Evolutionary conservation across 2,113 vertebrate species (phyloP).

Genomic region (Crotalus viridis): DNA sequence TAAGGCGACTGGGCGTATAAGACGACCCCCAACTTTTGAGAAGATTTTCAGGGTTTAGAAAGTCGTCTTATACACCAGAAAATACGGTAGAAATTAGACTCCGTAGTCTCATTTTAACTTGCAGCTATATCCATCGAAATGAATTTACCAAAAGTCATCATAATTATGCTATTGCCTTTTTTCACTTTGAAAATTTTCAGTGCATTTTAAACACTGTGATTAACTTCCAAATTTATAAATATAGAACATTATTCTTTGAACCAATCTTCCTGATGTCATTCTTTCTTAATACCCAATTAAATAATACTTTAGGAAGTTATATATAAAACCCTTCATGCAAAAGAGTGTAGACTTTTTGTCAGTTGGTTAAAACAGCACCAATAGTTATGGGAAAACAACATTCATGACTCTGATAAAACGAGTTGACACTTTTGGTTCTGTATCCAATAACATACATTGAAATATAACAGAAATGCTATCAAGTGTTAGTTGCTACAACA

Average conservation of each 20-base stretch:
- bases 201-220: conserved; percentile 11
- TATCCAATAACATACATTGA: background rate
- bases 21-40: too few relatives aligned
- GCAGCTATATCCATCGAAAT: background rate
- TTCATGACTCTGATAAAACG: background rate
- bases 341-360: background rate
- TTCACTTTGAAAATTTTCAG: background rate
- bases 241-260: background rate
- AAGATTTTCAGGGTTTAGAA: too few relatives aligned
- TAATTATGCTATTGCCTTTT: background rate
- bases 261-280: background rate
- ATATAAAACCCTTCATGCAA: background rate
- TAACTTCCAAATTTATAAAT: background rate
- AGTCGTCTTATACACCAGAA: too few relatives aligned
- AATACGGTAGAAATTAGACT: background rate
- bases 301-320: background rate
- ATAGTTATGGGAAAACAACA: background rate
- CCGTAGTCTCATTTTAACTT: background rate
- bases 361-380: background rate
- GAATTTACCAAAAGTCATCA: background rate
- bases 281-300: background rate
- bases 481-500: background rate
- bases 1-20: too few relatives aligned
- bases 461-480: conserved; percentile 1
- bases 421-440: background rate